Evolutionary conservation across 2,113 vertebrate species (phyloP), one percentile per base, ranked within the genome.

Genomic region (Pelobates fuscus): DNA sequence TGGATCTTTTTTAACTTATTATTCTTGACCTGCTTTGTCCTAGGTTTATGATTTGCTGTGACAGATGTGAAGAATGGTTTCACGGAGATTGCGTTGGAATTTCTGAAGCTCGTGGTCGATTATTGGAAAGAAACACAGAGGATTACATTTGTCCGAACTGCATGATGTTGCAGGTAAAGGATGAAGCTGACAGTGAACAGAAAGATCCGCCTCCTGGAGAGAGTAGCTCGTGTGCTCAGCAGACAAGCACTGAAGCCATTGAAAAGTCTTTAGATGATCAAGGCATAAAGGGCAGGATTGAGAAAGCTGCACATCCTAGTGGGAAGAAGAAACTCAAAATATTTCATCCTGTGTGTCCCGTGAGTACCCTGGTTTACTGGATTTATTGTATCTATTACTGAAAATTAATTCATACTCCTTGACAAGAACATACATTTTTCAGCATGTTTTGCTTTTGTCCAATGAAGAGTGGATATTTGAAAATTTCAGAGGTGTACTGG

Each of bases 301-400:
- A 87, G 69, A 93, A 95, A 82, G 91, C 95, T 49, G 87, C 90
- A 26, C 86, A 98, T 44, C 97, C 97, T 24, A 98, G 94, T 55
- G 95, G 97, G 62, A 99, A 99, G 88, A 98, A 98, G 84, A 99
- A 97, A 76, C 95, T 99, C 5, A 99, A 99, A 91, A 98, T 99
- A 87, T 99, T 99, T 89, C 96, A 99, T 78, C 97, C 97, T 84
- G 97, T 99, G 88, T 92, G 94, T 95, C 79, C 30, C 29, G 20
- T 18, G n/a, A n/a, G n/a, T n/a, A 18, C 55, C 23, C 15, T 44
- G n/a, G n/a, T n/a, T n/a, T n/a, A n/a, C n/a, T n/a, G n/a, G n/a
- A n/a, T n/a, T n/a, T n/a, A n/a, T n/a, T n/a, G n/a, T n/a, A n/a
- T n/a, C n/a, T n/a, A n/a, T n/a, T n/a, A n/a, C n/a, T n/a, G n/a